Evolutionary conservation across 2,888 invertebrate genomes (phyloP).

Genomic region (Oxycera nigricornis): DNA sequence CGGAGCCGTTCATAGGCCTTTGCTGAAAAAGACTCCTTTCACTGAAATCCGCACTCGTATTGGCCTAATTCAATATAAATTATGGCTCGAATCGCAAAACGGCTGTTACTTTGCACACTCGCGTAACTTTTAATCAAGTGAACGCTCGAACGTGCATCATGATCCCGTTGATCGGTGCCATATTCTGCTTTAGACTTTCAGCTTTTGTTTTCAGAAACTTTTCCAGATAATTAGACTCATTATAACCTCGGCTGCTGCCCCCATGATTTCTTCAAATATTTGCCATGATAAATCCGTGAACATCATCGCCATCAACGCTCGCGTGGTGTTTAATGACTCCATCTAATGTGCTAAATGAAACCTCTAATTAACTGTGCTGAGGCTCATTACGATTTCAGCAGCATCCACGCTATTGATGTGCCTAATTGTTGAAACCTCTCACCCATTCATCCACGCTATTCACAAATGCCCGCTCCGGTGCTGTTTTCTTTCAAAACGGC

Average conservation of each 20-base stretch:
- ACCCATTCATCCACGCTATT: background rate
- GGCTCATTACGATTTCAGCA: background rate
- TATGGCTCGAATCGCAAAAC: background rate
- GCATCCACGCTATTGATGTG: background rate
- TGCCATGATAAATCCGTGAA: background rate
- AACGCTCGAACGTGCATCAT: no score
- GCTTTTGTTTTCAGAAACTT: background rate
- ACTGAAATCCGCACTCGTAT: conserved; percentile 15
- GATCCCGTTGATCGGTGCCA: no score
- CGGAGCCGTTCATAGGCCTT: no score
- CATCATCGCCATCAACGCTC: background rate
- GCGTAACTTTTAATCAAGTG: no score
- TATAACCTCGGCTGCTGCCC: background rate
- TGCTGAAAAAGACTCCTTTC: no score
- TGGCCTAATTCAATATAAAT: conserved; percentile 2
- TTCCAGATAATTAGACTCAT: background rate
- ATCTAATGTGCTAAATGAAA: background rate
- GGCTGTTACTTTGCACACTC: no score
- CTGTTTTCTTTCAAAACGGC: no score
- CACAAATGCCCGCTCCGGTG: background rate
- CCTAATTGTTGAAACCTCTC: conserved; percentile 10
- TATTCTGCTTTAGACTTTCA: no score
- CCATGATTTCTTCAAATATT: background rate
- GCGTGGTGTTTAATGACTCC: background rate
- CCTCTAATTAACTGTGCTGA: background rate